These are phyloP conservation scores for Gambelia wislizenii DNA, from an alignment of 2,797 vertebrate genomes.

Conservation along the genomic window DNA sequence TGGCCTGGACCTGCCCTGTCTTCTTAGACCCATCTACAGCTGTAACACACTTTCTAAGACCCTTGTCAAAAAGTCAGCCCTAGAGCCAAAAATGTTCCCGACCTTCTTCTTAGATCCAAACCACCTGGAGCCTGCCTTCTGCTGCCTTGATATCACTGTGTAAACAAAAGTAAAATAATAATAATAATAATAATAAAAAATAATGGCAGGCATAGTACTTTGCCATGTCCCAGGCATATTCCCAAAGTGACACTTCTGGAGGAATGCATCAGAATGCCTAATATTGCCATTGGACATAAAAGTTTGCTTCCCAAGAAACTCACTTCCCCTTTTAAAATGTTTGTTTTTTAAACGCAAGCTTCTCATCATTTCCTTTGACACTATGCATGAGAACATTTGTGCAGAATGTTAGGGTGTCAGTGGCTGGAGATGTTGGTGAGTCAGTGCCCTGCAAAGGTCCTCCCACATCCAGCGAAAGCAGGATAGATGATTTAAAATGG, in stretches of 20 bases:
- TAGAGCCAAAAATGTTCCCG: neutral
- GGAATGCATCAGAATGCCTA: neutral
- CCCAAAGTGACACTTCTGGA: neutral
- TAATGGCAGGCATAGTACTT: neutral
- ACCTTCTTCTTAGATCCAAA: neutral
- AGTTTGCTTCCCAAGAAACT: neutral
- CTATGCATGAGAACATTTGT: neutral
- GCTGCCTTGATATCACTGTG: neutral
- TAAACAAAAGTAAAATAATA: neutral
- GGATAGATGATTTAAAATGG: neutral
- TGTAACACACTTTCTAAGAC: neutral
- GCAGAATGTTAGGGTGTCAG: neutral
- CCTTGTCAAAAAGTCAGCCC: neutral
- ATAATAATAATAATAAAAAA: no score
- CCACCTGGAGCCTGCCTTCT: neutral
- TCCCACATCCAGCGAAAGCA: neutral
- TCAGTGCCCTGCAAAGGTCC: neutral
- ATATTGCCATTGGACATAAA: neutral
- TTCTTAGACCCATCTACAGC: neutral
- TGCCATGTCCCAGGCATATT: neutral
- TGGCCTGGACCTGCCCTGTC: neutral
- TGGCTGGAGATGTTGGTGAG: neutral
- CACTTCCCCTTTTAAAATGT: neutral
- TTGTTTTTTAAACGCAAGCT: neutral
- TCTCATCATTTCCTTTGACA: neutral